Percentiles rank a stretch among this genome's conserved stretches.
These are phyloP conservation scores for Teleogryllus occipitalis DNA, from an alignment of 1,140 invertebrate genomes.

Conservation along the genomic window DNA sequence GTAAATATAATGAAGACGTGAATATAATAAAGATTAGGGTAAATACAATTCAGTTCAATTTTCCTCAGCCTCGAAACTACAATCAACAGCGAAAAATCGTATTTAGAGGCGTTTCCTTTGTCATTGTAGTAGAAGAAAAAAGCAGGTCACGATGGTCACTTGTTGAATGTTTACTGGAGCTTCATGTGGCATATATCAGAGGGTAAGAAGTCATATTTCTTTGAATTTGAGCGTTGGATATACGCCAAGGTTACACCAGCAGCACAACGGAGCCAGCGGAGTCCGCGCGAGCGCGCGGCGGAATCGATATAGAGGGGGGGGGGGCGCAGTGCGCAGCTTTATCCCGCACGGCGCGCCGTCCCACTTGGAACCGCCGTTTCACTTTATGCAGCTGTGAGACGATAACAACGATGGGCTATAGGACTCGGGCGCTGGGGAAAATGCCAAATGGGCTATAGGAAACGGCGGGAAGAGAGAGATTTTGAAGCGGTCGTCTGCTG, in stretches of 20 bases:
- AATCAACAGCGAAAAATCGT: too few species aligned
- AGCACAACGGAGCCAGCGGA: background rate
- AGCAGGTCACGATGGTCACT: conserved; percentile 10
- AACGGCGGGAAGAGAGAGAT: conserved; percentile 22
- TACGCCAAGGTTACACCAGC: conserved; percentile 18
- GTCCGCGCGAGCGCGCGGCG: conserved; percentile 9
- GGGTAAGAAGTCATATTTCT: conserved; percentile 18
- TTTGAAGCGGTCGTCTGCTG: conserved; percentile 23
- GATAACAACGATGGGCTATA: conserved; percentile 48
- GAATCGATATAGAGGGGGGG: conserved; percentile 20
- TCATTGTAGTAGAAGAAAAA: background rate
- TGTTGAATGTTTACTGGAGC: conserved; percentile 17
- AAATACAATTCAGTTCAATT: too few species aligned
- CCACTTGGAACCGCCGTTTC: conserved; percentile 29
- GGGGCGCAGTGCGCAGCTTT: conserved; percentile 16
- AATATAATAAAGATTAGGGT: too few species aligned
- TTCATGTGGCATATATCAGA: background rate
- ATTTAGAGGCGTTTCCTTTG: too few species aligned
- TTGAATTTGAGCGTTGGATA: conserved; percentile 18
- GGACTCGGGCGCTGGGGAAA: conserved; percentile 44
- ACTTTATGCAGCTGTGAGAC: conserved; percentile 48
- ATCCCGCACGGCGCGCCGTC: conserved; percentile 12
- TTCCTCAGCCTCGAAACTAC: too few species aligned
- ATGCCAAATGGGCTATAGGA: conserved; percentile 45
- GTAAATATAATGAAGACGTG: too few species aligned